A percentile compares a stretch with the other conserved stretches of the same genome.
These are phyloP conservation scores for Natrix natrix DNA, from an alignment of 2,797 vertebrate genomes.

Conservation along the genomic window DNA sequence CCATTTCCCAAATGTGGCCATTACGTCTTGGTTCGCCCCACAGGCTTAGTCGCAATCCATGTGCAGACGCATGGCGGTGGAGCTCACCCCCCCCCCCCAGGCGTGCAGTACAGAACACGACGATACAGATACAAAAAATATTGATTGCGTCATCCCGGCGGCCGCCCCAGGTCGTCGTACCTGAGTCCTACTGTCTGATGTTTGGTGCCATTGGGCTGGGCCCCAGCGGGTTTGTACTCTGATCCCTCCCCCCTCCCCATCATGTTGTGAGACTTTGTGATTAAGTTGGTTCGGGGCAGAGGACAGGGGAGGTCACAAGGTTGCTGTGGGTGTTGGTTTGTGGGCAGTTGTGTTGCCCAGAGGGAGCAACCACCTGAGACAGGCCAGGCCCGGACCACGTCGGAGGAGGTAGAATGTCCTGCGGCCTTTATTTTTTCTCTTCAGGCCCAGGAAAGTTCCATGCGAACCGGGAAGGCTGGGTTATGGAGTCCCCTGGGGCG, in stretches of 20 bases:
- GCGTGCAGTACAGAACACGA: background rate
- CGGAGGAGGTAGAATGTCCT: too few species aligned
- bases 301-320: background rate
- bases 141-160: background rate
- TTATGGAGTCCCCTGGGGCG: background rate
- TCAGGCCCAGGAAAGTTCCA: too few species aligned
- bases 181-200: background rate
- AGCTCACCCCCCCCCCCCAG: background rate
- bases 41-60: background rate
- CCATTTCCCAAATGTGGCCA: rapidly evolving
- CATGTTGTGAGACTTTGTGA: background rate
- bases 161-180: background rate
- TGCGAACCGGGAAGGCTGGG: too few species aligned
- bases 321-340: background rate
- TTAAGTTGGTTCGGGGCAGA: background rate
- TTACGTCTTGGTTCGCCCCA: background rate
- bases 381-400: background rate
- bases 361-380: background rate
- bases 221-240: background rate
- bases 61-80: background rate
- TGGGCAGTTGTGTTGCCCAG: too few species aligned
- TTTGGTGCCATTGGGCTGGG: background rate
- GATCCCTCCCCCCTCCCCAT: too few species aligned
- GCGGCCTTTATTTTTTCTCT: background rate
- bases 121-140: background rate